phyloP scores from a whole-genome alignment of 2,797 vertebrate genomes.

The Schizopygopsis pylzovi region DNA sequence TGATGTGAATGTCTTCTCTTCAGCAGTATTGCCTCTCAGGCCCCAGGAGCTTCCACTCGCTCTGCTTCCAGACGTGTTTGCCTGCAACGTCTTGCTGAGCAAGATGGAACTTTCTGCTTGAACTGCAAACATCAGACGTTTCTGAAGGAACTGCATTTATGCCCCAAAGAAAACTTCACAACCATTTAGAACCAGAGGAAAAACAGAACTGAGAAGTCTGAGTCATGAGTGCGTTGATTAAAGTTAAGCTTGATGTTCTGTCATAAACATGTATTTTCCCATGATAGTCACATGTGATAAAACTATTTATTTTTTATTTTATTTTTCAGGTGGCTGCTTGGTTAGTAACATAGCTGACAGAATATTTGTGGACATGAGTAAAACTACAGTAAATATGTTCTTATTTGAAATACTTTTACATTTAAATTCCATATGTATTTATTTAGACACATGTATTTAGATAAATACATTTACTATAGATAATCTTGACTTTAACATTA shows the following conservation, averaged over 20 bases:
- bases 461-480: too few species aligned
- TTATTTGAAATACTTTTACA: too few species aligned
- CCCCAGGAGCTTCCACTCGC: slow-evolving; percentile 22
- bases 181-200: background rate
- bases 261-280: background rate
- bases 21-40: slow-evolving; percentile 27
- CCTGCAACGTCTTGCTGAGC: slow-evolving; percentile 36
- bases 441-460: too few species aligned
- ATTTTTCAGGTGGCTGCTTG: too few species aligned
- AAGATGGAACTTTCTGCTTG: slow-evolving; percentile 43
- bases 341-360: too few species aligned
- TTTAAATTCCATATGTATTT: too few species aligned
- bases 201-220: background rate
- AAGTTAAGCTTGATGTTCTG: slow-evolving; percentile 2
- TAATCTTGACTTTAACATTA: too few species aligned
- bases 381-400: too few species aligned
- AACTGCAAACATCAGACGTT: slow-evolving; percentile 45
- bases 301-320: too few species aligned
- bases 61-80: slow-evolving; percentile 37
- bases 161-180: slow-evolving; percentile 12
- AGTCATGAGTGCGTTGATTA: background rate
- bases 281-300: background rate
- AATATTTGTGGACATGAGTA: too few species aligned
- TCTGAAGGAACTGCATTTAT: slow-evolving; percentile 24
- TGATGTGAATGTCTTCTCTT: slow-evolving; percentile 11